A percentile compares a stretch with the other conserved stretches of the same genome.
These are phyloP conservation scores for Coregonus suidteri DNA, from an alignment of 2,797 vertebrate genomes.

Conservation along the genomic window DNA sequence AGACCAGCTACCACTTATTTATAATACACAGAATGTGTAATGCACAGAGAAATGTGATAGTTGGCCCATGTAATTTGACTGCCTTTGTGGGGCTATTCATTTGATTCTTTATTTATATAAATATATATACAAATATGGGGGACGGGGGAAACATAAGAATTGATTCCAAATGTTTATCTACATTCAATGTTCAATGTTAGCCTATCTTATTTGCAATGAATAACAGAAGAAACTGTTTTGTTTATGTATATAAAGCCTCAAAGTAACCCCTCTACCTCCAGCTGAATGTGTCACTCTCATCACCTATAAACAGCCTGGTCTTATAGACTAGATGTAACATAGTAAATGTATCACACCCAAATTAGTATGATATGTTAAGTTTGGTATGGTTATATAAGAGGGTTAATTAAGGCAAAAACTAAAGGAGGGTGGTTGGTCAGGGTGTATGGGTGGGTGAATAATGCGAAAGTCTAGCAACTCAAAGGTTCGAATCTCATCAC, in stretches of 20 bases:
- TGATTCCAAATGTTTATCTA: background rate
- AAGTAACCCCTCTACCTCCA: background rate
- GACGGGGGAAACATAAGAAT: background rate
- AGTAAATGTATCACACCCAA: no score
- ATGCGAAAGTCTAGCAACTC: no score
- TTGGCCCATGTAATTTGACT: background rate
- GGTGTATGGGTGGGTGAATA: no score
- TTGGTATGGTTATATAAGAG: no score
- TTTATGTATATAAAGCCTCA: background rate
- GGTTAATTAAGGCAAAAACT: no score
- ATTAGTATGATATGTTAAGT: no score
- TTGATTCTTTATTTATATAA: background rate
- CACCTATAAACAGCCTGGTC: slow-evolving; percentile 21
- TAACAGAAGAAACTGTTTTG: background rate
- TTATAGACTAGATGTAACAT: no score
- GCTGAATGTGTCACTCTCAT: slow-evolving; percentile 23
- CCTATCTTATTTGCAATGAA: background rate
- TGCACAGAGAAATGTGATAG: background rate
- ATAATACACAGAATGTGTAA: background rate
- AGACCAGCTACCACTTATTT: background rate
- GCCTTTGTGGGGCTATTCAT: background rate
- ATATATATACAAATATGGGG: background rate
- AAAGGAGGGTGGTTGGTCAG: no score
- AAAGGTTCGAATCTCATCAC: no score
- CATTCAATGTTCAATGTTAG: no score